These are phyloP conservation scores for Microhierax caerulescens DNA, from an alignment of 2,797 vertebrate species.

Conservation along the genomic window DNA sequence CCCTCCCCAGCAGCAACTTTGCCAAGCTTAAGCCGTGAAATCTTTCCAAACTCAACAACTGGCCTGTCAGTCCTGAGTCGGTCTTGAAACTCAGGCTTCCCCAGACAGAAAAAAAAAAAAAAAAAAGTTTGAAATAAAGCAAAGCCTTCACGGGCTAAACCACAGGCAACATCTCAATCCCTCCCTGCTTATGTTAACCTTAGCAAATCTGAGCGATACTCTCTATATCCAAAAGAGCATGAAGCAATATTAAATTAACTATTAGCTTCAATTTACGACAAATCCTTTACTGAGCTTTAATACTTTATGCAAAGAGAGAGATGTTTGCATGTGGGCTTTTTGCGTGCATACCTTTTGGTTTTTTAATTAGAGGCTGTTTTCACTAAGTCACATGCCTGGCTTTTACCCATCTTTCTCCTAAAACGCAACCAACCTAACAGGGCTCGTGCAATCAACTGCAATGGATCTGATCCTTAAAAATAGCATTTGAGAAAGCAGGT, in stretches of 20 bases:
- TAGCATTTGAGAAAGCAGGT: slow-evolving; percentile 73
- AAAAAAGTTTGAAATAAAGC: neutral
- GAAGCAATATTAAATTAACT: slow-evolving; percentile 1
- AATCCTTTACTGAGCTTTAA: neutral
- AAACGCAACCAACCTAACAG: neutral
- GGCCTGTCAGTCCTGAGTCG: neutral
- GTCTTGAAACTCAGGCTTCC: neutral
- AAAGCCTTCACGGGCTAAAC: neutral
- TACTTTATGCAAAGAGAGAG: neutral
- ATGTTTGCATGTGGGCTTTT: neutral
- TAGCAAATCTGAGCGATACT: neutral
- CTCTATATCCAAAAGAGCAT: neutral
- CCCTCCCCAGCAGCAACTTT: rapidly evolving
- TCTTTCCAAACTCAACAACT: neutral
- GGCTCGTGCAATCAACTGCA: neutral
- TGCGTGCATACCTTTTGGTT: rapidly evolving
- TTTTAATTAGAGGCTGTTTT: neutral
- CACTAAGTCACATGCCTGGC: neutral
- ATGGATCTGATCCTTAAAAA: slow-evolving; percentile 67
- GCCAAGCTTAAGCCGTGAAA: neutral
- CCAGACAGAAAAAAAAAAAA: neutral
- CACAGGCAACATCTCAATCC: neutral
- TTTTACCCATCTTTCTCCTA: slow-evolving; percentile 8
- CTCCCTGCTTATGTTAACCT: neutral
- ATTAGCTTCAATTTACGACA: neutral